Evolutionary conservation across 2,113 vertebrate species (phyloP).

Genomic region (Stercorarius parasiticus): DNA sequence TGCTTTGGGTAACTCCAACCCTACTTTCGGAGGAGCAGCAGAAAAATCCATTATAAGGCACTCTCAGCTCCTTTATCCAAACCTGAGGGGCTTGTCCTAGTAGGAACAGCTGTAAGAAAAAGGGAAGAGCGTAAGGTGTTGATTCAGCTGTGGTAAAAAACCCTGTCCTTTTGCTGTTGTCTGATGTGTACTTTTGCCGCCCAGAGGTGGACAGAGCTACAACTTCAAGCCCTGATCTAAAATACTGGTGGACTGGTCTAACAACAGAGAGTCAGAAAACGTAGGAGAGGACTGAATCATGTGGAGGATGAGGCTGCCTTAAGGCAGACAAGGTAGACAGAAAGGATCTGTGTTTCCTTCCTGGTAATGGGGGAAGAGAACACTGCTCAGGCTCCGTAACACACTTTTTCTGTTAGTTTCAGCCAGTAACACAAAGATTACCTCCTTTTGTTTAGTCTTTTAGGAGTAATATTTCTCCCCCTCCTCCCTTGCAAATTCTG

Average conservation of each 20-base stretch:
- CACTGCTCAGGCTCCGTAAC: neutral
- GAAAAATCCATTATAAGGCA: neutral
- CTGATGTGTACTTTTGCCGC: neutral
- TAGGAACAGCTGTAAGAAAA: neutral
- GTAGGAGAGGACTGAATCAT: neutral
- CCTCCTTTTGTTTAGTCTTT: neutral
- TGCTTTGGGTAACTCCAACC: neutral
- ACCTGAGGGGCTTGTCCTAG: neutral
- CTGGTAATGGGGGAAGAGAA: neutral
- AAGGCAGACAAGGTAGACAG: neutral
- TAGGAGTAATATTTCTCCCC: neutral
- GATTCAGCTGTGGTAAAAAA: neutral
- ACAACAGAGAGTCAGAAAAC: slow-evolving; percentile 41
- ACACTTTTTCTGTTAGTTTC: neutral
- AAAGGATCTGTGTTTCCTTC: neutral
- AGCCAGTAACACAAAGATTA: neutral
- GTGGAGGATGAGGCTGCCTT: neutral
- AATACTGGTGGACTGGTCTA: slow-evolving; percentile 36
- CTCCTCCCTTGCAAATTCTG: neutral
- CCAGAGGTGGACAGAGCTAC: slow-evolving; percentile 6
- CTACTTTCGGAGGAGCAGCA: neutral
- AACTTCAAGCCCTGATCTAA: slow-evolving; percentile 18
- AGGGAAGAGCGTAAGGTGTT: neutral
- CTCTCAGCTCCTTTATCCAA: neutral
- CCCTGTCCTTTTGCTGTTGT: neutral